Evolutionary conservation across 35 echinoderm and acorn worm species (phyloP).

Genomic region (Amphiura filiformis): DNA sequence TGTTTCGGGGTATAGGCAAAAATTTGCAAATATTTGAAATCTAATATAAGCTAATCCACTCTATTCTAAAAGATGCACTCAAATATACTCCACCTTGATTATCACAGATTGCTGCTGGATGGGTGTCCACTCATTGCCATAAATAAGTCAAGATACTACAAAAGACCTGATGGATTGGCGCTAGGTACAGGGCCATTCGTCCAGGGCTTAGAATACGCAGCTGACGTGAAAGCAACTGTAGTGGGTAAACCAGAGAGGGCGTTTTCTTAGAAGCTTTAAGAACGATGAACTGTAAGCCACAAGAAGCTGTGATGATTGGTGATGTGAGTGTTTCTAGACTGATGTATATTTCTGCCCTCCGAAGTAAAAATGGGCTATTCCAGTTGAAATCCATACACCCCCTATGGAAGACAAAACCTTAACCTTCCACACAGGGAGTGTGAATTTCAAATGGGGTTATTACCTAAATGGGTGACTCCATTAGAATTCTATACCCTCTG

Average conservation of each 20-base stretch:
- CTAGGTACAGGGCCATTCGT: conserved; percentile 93
- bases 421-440: too few relatives aligned
- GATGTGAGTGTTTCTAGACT: conserved; percentile 65
- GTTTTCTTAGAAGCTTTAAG: conserved; percentile 72
- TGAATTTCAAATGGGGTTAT: too few relatives aligned
- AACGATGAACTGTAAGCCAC: conserved; percentile 59
- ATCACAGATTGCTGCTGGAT: conserved; percentile 75
- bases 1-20: too few relatives aligned
- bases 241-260: conserved; percentile 87
- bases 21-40: too few relatives aligned
- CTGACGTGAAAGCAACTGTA: conserved; percentile 54
- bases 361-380: neutral
- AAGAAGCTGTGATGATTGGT: conserved; percentile 96
- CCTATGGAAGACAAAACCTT: too few relatives aligned
- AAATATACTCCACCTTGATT: too few relatives aligned
- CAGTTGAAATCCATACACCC: too few relatives aligned
- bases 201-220: conserved; percentile 80
- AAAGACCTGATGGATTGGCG: conserved; percentile 82
- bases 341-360: neutral
- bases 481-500: too few relatives aligned
- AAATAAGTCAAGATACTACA: conserved; percentile 83
- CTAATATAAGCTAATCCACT: too few relatives aligned
- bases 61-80: too few relatives aligned
- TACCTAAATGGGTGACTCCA: too few relatives aligned
- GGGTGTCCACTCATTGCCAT: conserved; percentile 76